A percentile compares a stretch with the other conserved stretches of the same genome.
Conservation (phyloP, 1,140 invertebrate genomes). For the Orussus abietinus region DNA sequence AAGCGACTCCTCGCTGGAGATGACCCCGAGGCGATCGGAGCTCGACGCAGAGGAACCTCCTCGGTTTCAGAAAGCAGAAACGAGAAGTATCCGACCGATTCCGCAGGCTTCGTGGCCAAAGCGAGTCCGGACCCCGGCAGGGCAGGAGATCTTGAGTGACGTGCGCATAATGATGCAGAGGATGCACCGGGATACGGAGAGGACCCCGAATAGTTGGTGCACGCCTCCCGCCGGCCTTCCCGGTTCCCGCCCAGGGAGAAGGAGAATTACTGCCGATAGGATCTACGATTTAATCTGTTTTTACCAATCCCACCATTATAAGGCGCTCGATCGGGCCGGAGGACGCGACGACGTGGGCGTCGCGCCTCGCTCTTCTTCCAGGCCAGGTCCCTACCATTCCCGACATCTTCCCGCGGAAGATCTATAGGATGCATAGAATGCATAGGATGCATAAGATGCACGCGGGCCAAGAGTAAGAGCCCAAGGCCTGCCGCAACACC, state of each 20-base stretch:
- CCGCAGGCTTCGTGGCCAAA: slow-evolving; percentile 27
- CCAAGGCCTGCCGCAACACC: slow-evolving; percentile 15
- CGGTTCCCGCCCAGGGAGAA: slow-evolving; percentile 35
- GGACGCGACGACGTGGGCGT: background rate
- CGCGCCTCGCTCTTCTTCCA: too few relatives aligned
- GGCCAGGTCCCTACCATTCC: too few relatives aligned
- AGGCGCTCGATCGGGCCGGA: background rate
- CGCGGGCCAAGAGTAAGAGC: too few relatives aligned
- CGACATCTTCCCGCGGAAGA: too few relatives aligned
- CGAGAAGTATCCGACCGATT: too few relatives aligned
- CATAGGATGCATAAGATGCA: too few relatives aligned
- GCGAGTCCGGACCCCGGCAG: slow-evolving; percentile 30
- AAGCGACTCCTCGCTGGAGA: too few relatives aligned
- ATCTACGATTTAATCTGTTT: slow-evolving; percentile 23
- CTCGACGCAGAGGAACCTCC: too few relatives aligned
- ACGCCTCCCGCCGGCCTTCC: slow-evolving; percentile 27
- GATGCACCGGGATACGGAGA: slow-evolving; percentile 16
- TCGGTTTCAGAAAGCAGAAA: too few relatives aligned
- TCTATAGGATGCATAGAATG: too few relatives aligned
- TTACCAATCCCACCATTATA: slow-evolving; percentile 1
- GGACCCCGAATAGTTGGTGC: slow-evolving; percentile 22
- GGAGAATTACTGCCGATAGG: slow-evolving; percentile 28
- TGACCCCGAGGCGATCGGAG: too few relatives aligned
- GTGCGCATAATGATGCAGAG: slow-evolving; percentile 45
- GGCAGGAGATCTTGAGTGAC: slow-evolving; percentile 41